Evolutionary conservation across 2,113 vertebrate genomes (phyloP).

Genomic region (Bubo blakistoni): DNA sequence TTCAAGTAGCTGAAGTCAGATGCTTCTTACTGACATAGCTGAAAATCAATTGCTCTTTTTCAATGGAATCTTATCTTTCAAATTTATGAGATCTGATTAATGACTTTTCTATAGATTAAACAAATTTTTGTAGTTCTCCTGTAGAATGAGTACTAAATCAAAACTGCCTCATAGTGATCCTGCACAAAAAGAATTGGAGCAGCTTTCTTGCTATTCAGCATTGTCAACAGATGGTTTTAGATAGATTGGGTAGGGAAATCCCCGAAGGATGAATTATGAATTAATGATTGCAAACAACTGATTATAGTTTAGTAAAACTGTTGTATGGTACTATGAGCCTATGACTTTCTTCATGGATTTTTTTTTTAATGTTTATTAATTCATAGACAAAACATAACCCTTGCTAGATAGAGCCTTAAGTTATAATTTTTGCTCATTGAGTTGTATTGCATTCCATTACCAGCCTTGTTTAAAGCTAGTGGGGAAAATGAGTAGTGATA

Average conservation of each 20-base stretch:
- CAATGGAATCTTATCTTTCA: background rate
- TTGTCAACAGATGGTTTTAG: conserved; percentile 59
- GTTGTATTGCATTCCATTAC: background rate
- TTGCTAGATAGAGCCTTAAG: background rate
- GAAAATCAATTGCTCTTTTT: conserved; percentile 25
- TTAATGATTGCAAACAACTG: conserved; percentile 47
- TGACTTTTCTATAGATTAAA: background rate
- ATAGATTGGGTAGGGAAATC: conserved; percentile 37
- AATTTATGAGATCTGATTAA: conserved; percentile 11
- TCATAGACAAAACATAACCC: background rate
- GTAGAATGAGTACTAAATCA: conserved; percentile 1
- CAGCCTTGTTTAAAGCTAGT: background rate
- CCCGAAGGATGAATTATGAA: conserved; percentile 32
- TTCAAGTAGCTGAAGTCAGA: background rate
- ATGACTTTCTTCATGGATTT: background rate
- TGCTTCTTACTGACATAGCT: background rate
- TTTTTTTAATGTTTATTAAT: background rate
- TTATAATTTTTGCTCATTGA: background rate
- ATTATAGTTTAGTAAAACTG: conserved; percentile 24
- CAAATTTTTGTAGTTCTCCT: background rate
- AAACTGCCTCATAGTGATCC: background rate
- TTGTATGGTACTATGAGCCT: background rate
- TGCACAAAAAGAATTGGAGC: conserved; percentile 1
- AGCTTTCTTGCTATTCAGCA: conserved; percentile 33
- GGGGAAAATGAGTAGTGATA: background rate